Base-by-base conservation (phyloP, 2,888 invertebrate species). In the Pristionchus fissidentatus region DNA sequence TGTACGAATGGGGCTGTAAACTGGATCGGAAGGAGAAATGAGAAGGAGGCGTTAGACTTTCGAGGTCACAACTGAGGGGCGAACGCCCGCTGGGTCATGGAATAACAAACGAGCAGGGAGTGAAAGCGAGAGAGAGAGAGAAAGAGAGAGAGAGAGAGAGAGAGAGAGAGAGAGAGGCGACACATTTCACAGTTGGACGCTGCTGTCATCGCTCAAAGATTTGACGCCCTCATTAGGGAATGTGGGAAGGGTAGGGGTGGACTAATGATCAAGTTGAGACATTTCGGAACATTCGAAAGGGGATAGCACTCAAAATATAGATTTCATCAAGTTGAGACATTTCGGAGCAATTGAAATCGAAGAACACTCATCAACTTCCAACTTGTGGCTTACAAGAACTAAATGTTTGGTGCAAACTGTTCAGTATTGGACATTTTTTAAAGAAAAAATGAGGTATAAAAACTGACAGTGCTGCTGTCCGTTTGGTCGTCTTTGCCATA, bases 151-250 rank as follows among this genome's bases (percentile, higher is more conserved):
- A 55, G 55, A 22, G 55, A 55, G n/a, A 35, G 66, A 41, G 70
- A 8, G 62, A n/a, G 55, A 22, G 55, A 22, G 38, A n/a, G n/a
- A n/a, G n/a, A n/a, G n/a, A n/a, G 10, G 43, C 70, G 70, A 70
- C 70, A 70, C 70, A 70, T 26, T 70, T 70, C 70, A 26, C 70
- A 70, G 70, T 70, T 41, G 70, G 70, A 26, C 8, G 70, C 70
- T 70, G 41, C 70, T 70, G 41, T 66, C 38, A 62, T 62, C 62
- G 35, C 62, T n/a, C n/a, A 32, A 19, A 29, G 60, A 70, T 66
- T 66, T 66, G 66, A 22, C 38, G 35, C 22, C n/a, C 38, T 66
- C 66, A 46, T 46, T 46, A 46, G 46, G n/a, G 46, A 46, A 15
- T 46, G 46, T 7, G 46, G 46, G 46, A 10, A 15, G 46, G 46